Conservation (phyloP, 2,888 invertebrate genomes). For the Eilema caniola region DNA sequence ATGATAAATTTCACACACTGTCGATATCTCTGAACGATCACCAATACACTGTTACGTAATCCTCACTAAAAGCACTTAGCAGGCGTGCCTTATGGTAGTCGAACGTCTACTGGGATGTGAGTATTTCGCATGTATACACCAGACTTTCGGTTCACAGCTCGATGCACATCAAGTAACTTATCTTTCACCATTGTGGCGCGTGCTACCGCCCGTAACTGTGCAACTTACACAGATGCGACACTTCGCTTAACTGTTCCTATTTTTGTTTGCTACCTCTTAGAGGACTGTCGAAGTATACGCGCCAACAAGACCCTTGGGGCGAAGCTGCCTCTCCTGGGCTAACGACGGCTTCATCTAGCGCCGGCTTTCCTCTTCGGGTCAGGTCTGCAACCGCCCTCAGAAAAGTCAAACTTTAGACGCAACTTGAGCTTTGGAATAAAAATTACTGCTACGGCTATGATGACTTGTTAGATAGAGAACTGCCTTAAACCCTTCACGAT, state of each 20-base stretch:
- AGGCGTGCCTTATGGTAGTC: slow-evolving; percentile 73
- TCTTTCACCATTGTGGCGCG: slow-evolving; percentile 87
- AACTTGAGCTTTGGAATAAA: no score
- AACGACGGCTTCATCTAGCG: no score
- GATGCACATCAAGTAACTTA: slow-evolving; percentile 86
- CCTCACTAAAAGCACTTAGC: slow-evolving; percentile 57
- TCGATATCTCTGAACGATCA: slow-evolving; percentile 39
- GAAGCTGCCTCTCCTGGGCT: no score
- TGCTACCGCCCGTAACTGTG: slow-evolving; percentile 72
- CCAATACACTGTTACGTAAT: slow-evolving; percentile 49
- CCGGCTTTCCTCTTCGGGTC: no score
- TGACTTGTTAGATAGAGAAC: no score
- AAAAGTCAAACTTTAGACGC: no score
- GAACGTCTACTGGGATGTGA: slow-evolving; percentile 79
- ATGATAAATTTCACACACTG: slow-evolving; percentile 41
- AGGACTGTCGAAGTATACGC: neutral
- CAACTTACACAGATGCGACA: slow-evolving; percentile 63
- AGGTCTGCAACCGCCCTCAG: no score
- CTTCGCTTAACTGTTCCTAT: slow-evolving; percentile 29
- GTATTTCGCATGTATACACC: slow-evolving; percentile 84
- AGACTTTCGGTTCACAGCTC: slow-evolving; percentile 86
- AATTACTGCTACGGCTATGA: no score
- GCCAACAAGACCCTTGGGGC: no score
- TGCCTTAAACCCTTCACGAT: no score
- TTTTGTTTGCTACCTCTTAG: slow-evolving; percentile 31